phyloP scores from a whole-genome alignment of 2,888 invertebrate species.

The Brachynemurus nebulosus region DNA sequence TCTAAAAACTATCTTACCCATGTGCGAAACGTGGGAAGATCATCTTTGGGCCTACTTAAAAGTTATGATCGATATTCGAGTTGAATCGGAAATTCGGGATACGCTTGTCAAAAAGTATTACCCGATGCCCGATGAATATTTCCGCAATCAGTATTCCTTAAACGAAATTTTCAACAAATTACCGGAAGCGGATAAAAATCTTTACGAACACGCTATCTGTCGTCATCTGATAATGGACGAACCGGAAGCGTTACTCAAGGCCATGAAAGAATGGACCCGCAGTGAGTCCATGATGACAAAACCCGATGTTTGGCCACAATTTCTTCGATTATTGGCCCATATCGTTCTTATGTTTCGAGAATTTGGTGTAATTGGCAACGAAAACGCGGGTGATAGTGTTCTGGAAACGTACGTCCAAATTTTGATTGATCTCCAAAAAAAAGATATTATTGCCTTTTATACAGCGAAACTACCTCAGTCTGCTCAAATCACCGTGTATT shows the following conservation, averaged over 20 bases:
- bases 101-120: constrained; percentile 39
- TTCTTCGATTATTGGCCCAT: constrained; percentile 73
- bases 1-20: constrained; percentile 56
- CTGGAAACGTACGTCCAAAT: constrained; percentile 58
- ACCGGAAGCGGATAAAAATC: constrained; percentile 45
- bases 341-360: constrained; percentile 68
- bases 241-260: constrained; percentile 54
- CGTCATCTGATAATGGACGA: constrained; percentile 76
- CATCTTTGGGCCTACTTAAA: constrained; percentile 78
- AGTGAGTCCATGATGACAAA: constrained; percentile 23
- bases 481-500: constrained; percentile 44
- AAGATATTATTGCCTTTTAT: constrained; percentile 73
- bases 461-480: constrained; percentile 59
- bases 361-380: constrained; percentile 56
- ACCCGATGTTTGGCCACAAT: constrained; percentile 37
- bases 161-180: constrained; percentile 55
- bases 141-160: constrained; percentile 52
- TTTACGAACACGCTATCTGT: constrained; percentile 64
- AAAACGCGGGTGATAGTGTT: constrained; percentile 59
- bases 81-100: constrained; percentile 63
- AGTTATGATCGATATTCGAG: constrained; percentile 68
- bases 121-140: constrained; percentile 50
- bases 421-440: constrained; percentile 59
- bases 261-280: constrained; percentile 46
- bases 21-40: constrained; percentile 79